A percentile compares a stretch with the other conserved stretches of the same genome.
phyloP scores from a whole-genome alignment of 2,888 invertebrate genomes.

The Gortyna flavago region DNA sequence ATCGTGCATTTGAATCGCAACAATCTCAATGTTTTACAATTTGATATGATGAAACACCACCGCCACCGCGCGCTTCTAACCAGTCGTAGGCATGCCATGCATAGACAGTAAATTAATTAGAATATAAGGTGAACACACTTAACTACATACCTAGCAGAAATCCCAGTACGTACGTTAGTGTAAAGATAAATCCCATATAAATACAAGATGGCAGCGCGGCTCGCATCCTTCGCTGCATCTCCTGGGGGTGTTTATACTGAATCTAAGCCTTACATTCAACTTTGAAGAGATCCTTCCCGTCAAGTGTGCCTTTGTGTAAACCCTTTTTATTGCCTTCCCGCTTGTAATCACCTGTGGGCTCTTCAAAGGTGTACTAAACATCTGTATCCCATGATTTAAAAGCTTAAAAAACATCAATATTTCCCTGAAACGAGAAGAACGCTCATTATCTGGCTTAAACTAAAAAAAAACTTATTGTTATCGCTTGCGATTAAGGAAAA shows the following conservation, averaged over 20 bases:
- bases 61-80: no score
- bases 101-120: no score
- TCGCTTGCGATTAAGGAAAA: conserved; percentile 2
- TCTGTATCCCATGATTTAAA: background rate
- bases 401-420: conserved; percentile 3
- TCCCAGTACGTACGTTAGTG: background rate
- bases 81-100: no score
- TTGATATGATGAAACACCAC: no score
- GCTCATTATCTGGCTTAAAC: conserved; percentile 3
- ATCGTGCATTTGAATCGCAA: background rate
- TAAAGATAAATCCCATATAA: background rate
- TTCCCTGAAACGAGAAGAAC: background rate
- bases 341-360: conserved; percentile 34
- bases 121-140: background rate
- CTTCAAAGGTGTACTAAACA: conserved; percentile 12
- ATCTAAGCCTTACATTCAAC: conserved; percentile 41
- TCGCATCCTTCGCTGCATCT: conserved; percentile 12
- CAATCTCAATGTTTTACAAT: background rate
- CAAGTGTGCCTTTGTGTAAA: conserved; percentile 37
- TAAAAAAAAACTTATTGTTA: background rate
- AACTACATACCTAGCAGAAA: background rate
- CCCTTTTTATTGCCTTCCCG: conserved; percentile 47
- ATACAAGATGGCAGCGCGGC: background rate
- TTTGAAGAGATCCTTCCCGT: conserved; percentile 18
- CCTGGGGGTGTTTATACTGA: conserved; percentile 50